Evolutionary conservation across 2,888 invertebrate species (phyloP).

Genomic region (Limnephilus marmoratus): DNA sequence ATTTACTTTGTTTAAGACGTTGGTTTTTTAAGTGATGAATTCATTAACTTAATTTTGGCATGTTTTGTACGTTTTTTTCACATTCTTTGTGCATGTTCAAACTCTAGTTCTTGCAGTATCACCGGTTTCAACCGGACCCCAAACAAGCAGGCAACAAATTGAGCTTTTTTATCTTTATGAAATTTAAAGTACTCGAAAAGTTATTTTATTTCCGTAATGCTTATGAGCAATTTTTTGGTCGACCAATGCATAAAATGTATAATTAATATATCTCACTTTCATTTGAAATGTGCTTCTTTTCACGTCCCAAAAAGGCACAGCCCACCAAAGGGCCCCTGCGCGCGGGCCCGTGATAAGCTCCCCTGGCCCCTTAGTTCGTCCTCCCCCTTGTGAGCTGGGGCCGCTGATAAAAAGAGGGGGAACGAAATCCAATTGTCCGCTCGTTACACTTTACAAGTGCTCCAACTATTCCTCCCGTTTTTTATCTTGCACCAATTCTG

Average conservation of each 20-base stretch:
- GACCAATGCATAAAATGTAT: neutral
- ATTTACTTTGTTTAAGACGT: too few relatives aligned
- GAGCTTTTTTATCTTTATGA: neutral
- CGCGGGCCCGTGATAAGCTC: neutral
- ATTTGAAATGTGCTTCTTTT: neutral
- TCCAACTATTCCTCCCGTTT: neutral
- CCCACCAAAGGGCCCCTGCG: neutral
- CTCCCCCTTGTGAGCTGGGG: neutral
- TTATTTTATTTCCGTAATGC: neutral
- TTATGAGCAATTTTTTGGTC: neutral
- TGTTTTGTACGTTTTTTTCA: too few relatives aligned
- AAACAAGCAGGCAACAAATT: neutral
- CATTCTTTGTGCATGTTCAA: too few relatives aligned
- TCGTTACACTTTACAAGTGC: slow-evolving; percentile 70
- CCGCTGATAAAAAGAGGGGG: slow-evolving; percentile 50
- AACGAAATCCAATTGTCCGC: slow-evolving; percentile 79
- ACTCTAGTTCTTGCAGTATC: too few relatives aligned
- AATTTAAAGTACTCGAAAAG: too few relatives aligned
- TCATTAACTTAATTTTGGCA: too few relatives aligned
- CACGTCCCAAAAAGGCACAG: neutral
- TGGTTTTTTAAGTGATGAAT: too few relatives aligned
- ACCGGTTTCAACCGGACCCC: neutral
- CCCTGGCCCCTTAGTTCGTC: neutral
- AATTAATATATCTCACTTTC: neutral
- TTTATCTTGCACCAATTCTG: neutral